These are phyloP conservation scores for Xiphorhynchus elegans DNA, from an alignment of 2,113 vertebrate genomes.

Conservation along the genomic window DNA sequence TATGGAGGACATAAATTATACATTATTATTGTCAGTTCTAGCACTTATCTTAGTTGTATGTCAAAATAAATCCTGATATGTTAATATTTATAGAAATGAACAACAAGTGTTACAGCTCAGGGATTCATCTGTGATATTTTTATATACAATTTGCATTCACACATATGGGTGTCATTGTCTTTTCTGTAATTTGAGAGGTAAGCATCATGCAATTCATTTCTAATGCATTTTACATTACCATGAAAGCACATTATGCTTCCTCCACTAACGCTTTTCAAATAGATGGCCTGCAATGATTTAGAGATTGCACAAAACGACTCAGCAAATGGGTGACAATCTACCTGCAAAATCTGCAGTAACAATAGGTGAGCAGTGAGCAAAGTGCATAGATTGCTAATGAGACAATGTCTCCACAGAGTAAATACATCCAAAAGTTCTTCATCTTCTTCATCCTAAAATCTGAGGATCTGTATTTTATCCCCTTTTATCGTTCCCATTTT, in stretches of 20 bases:
- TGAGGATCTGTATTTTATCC: background rate
- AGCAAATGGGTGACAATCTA: constrained; percentile 27
- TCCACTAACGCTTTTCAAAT: constrained; percentile 27
- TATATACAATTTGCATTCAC: constrained; percentile 65
- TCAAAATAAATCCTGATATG: constrained; percentile 81
- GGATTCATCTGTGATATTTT: constrained; percentile 67
- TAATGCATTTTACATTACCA: constrained; percentile 72
- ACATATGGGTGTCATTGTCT: constrained; percentile 71
- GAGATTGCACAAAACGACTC: background rate
- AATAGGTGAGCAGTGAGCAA: background rate
- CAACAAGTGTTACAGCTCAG: constrained; percentile 76
- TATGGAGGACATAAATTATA: constrained; percentile 82
- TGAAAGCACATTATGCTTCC: constrained; percentile 66
- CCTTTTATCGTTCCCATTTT: background rate
- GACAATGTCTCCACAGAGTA: background rate
- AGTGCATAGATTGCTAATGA: background rate
- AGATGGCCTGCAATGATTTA: constrained; percentile 58
- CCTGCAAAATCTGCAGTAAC: background rate
- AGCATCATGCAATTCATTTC: constrained; percentile 66
- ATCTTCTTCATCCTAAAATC: background rate
- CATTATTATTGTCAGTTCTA: constrained; percentile 82
- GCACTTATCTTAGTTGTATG: constrained; percentile 77
- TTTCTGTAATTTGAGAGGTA: constrained; percentile 69
- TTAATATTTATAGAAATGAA: constrained; percentile 82
- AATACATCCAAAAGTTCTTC: background rate